These are phyloP conservation scores for Diorhabda carinulata DNA, from an alignment of 1,140 invertebrate genomes.

Conservation along the genomic window DNA sequence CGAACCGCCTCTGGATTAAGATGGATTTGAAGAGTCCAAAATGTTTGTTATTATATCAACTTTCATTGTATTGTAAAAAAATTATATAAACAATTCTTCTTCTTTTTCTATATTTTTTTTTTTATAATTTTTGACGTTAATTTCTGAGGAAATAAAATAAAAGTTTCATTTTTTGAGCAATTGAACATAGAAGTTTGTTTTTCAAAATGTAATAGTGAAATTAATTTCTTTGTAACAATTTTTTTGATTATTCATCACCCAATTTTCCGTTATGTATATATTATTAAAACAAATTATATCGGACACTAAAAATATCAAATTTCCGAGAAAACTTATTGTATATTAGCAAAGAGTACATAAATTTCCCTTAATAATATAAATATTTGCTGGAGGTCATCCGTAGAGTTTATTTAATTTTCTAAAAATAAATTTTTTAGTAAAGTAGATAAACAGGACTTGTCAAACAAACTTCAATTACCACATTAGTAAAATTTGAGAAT, in stretches of 20 bases:
- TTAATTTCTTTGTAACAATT: too few relatives aligned
- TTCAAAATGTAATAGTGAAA: too few relatives aligned
- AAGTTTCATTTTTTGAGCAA: too few relatives aligned
- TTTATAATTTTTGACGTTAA: too few relatives aligned
- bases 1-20: too few relatives aligned
- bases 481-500: conserved; percentile 6
- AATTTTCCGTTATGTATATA: conserved; percentile 4
- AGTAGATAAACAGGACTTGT: conserved; percentile 17
- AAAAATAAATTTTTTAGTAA: conserved; percentile 19
- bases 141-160: too few relatives aligned
- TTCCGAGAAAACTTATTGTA: conserved; percentile 15
- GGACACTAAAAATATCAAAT: conserved; percentile 10
- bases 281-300: conserved; percentile 1
- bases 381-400: conserved; percentile 16
- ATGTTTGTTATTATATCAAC: too few relatives aligned
- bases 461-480: conserved; percentile 10
- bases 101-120: too few relatives aligned
- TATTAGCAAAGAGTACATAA: conserved; percentile 7
- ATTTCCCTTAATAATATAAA: conserved; percentile 15
- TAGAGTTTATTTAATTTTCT: conserved; percentile 17
- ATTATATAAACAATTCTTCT: too few relatives aligned
- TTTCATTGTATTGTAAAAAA: too few relatives aligned
- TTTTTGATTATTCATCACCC: not conserved
- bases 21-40: too few relatives aligned
- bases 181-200: too few relatives aligned